These are phyloP conservation scores for Bombus impatiens DNA, from an alignment of 1,140 invertebrate species.

Conservation along the genomic window DNA sequence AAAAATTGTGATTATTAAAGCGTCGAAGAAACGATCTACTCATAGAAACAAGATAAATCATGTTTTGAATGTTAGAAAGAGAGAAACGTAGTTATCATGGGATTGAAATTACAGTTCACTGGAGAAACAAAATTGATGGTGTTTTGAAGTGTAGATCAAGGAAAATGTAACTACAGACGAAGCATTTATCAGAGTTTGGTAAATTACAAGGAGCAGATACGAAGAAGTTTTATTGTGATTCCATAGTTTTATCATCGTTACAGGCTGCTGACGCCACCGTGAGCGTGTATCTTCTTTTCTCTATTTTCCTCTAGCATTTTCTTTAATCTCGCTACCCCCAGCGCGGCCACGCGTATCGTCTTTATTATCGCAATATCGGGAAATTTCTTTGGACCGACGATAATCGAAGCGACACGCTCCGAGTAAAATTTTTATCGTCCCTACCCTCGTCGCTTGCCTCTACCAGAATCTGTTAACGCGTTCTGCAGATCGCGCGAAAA, in stretches of 20 bases:
- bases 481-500: slow-evolving; percentile 40
- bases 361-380: slow-evolving; percentile 47
- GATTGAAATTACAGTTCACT: background rate
- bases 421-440: slow-evolving; percentile 44
- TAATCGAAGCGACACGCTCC: slow-evolving; percentile 30
- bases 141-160: background rate
- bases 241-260: slow-evolving; percentile 18
- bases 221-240: background rate
- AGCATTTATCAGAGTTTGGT: background rate
- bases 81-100: too few relatives aligned
- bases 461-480: slow-evolving; percentile 31
- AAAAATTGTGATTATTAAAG: too few relatives aligned
- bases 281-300: too few relatives aligned
- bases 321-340: slow-evolving; percentile 18
- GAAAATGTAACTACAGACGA: background rate
- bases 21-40: too few relatives aligned
- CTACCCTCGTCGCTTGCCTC: background rate
- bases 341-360: slow-evolving; percentile 32
- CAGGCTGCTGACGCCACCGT: background rate
- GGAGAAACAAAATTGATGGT: background rate
- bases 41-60: too few relatives aligned
- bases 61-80: too few relatives aligned
- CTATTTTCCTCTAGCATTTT: background rate
- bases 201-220: background rate
- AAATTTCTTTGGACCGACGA: slow-evolving; percentile 24